These are phyloP conservation scores for Cydia fagiglandana DNA, from an alignment of 1,140 invertebrate genomes.

Conservation along the genomic window DNA sequence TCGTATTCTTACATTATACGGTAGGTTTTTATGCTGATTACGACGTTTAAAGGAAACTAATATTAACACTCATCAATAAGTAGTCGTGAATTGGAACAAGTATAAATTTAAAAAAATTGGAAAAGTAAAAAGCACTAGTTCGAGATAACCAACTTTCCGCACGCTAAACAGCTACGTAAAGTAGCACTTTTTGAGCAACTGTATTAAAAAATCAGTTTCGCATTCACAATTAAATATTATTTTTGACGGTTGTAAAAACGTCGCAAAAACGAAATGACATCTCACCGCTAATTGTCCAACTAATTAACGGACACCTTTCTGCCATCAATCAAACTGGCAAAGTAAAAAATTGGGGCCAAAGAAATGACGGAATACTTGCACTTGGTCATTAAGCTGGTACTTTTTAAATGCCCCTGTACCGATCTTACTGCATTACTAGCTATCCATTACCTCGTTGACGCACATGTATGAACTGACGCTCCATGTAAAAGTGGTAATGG, in stretches of 20 bases:
- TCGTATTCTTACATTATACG: too few relatives aligned
- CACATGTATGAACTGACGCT: background rate
- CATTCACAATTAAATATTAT: background rate
- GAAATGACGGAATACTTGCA: constrained; percentile 39
- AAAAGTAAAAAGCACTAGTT: too few relatives aligned
- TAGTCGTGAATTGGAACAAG: too few relatives aligned
- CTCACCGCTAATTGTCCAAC: constrained; percentile 51
- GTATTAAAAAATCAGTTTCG: constrained; percentile 4
- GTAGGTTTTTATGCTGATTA: too few relatives aligned
- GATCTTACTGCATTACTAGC: background rate
- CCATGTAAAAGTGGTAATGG: background rate
- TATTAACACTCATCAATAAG: too few relatives aligned
- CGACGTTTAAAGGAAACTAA: too few relatives aligned
- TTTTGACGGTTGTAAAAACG: constrained; percentile 2
- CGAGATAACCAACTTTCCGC: too few relatives aligned
- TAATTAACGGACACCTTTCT: constrained; percentile 60
- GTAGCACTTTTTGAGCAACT: too few relatives aligned
- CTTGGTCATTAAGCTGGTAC: constrained; percentile 40
- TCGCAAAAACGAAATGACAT: constrained; percentile 37
- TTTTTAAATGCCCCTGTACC: constrained; percentile 1
- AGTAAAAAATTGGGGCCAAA: constrained; percentile 48
- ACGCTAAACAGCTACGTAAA: too few relatives aligned
- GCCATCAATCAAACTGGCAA: constrained; percentile 55
- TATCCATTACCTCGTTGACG: background rate
- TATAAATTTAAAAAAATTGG: too few relatives aligned